These are phyloP conservation scores for Somateria mollissima DNA, from an alignment of 2,797 vertebrate genomes.

Conservation along the genomic window DNA sequence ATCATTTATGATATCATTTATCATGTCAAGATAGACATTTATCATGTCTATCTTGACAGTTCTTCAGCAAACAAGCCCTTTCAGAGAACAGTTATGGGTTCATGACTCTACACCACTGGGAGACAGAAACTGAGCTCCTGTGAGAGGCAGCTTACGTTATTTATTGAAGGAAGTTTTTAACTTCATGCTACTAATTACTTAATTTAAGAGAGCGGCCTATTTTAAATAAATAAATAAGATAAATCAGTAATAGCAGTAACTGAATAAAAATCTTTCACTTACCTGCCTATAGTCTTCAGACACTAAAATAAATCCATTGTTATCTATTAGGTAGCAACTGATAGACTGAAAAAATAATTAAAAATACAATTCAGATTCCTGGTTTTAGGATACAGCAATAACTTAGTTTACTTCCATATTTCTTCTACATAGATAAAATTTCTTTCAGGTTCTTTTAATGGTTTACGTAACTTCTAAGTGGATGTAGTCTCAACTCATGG, in stretches of 20 bases:
- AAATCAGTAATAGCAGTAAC: not conserved
- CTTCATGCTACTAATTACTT: constrained; percentile 14
- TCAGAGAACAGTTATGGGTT: constrained; percentile 34
- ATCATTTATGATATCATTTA: too few species aligned
- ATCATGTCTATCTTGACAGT: not conserved
- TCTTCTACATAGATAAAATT: not conserved
- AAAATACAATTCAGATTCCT: not conserved
- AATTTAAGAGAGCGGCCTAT: not conserved
- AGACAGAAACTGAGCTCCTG: constrained; percentile 26
- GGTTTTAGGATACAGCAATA: not conserved
- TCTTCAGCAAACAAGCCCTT: not conserved
- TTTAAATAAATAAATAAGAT: not conserved
- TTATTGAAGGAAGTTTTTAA: not conserved
- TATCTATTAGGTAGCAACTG: constrained; percentile 98
- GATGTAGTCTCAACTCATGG: not conserved
- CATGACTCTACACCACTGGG: not conserved
- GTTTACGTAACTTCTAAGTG: not conserved
- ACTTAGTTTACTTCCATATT: not conserved
- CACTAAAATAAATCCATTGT: constrained; percentile 97
- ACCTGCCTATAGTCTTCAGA: constrained; percentile 94
- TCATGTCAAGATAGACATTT: too few species aligned
- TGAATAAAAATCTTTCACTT: constrained; percentile 38
- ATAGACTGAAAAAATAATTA: constrained; percentile 84
- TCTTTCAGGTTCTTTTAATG: not conserved
- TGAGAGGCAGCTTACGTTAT: constrained; percentile 28